Conservation (phyloP, 2,888 invertebrate genomes). For the Hanleya hanleyi region DNA sequence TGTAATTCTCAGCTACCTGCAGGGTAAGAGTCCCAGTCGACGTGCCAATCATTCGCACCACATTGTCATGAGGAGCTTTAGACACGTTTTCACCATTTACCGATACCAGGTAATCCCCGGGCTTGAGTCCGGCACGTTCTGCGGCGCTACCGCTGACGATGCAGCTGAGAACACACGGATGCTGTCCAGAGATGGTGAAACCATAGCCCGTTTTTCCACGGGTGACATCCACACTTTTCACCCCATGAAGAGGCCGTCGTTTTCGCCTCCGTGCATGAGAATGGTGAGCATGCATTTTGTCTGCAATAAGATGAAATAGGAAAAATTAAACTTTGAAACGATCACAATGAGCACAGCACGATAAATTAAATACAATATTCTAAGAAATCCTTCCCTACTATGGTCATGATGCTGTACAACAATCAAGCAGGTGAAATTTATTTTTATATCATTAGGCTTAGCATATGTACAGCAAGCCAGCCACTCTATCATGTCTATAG, state of each 20-base stretch:
- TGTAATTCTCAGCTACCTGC: conserved; percentile 78
- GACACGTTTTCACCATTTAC: conserved; percentile 93
- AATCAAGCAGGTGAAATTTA: too few relatives aligned
- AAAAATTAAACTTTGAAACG: too few relatives aligned
- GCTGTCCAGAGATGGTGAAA: conserved; percentile 98
- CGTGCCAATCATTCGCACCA: conserved; percentile 91
- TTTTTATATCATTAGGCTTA: too few relatives aligned
- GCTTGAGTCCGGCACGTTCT: conserved; percentile 89
- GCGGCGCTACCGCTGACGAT: conserved; percentile 94
- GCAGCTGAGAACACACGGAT: conserved; percentile 95
- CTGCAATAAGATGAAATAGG: too few relatives aligned
- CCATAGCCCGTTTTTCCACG: conserved; percentile 94
- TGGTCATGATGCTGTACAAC: too few relatives aligned
- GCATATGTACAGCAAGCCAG: too few relatives aligned
- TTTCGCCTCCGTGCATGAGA: conserved; percentile 76
- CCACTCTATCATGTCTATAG: too few relatives aligned
- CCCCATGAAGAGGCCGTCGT: conserved; percentile 83
- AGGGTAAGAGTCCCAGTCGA: conserved; percentile 80
- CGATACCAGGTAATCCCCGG: conserved; percentile 93
- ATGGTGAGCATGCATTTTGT: not conserved
- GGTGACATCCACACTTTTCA: conserved; percentile 88
- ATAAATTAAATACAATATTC: too few relatives aligned
- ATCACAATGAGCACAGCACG: too few relatives aligned
- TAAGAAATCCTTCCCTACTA: too few relatives aligned
- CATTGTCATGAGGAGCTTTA: conserved; percentile 93